Conservation (phyloP, 2,113 vertebrate species). For the Oryzias melastigma region DNA sequence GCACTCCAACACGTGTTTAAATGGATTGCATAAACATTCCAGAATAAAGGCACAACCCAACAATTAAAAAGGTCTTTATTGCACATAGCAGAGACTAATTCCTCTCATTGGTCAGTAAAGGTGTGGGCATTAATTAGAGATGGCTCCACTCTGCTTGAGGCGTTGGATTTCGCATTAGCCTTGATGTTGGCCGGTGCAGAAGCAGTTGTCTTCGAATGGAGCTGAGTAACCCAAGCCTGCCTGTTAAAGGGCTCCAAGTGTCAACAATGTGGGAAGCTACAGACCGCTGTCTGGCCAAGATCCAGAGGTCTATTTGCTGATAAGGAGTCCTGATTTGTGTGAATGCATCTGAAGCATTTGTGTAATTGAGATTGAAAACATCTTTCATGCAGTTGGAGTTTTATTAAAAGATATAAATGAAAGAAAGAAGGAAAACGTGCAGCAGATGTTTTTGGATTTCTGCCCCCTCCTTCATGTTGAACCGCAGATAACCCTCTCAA, state of each 20-base stretch:
- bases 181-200: constrained; percentile 59
- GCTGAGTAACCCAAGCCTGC: constrained; percentile 66
- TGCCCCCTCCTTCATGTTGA: constrained; percentile 30
- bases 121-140: constrained; percentile 21
- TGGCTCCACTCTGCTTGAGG: constrained; percentile 27
- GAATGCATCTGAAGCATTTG: constrained; percentile 34
- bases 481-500: constrained; percentile 30
- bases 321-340: constrained; percentile 52
- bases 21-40: too few relatives aligned
- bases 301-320: constrained; percentile 65
- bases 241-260: constrained; percentile 72
- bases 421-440: background rate
- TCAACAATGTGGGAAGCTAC: constrained; percentile 75
- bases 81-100: too few relatives aligned
- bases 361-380: constrained; percentile 28
- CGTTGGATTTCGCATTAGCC: constrained; percentile 59
- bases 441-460: constrained; percentile 18
- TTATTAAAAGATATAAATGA: background rate
- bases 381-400: constrained; percentile 11
- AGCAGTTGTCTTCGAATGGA: constrained; percentile 59
- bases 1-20: too few relatives aligned
- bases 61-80: too few relatives aligned
- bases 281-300: constrained; percentile 62
- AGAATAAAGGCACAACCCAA: too few relatives aligned
- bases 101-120: constrained; percentile 6